These are phyloP conservation scores for Spatulosminthurus flaviceps DNA, from an alignment of 2,888 invertebrate species.

Conservation along the genomic window DNA sequence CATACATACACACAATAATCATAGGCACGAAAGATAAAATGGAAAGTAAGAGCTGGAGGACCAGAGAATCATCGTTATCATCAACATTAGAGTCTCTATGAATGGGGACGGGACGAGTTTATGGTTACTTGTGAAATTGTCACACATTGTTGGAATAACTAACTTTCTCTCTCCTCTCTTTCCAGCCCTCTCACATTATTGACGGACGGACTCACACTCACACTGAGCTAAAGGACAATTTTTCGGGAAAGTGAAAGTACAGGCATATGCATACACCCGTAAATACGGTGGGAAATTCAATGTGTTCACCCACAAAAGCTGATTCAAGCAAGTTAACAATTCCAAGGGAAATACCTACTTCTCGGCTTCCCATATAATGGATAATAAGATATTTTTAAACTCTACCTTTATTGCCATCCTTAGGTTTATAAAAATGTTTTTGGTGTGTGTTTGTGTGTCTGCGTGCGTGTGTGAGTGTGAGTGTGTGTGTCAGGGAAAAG, in stretches of 20 bases:
- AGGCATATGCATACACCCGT: not conserved
- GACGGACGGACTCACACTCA: not conserved
- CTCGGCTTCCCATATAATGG: slow-evolving; percentile 21
- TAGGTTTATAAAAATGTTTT: too few relatives aligned
- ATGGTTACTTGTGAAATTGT: not conserved
- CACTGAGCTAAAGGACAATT: not conserved
- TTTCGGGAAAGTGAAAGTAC: not conserved
- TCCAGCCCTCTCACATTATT: too few relatives aligned
- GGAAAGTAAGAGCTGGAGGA: not conserved
- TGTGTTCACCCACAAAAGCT: slow-evolving; percentile 32
- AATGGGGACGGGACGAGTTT: not conserved
- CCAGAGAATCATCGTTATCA: not conserved
- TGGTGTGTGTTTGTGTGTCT: too few relatives aligned
- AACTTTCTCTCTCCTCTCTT: not conserved
- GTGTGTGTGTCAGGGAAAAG: too few relatives aligned
- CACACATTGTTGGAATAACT: not conserved
- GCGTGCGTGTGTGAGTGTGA: too few relatives aligned
- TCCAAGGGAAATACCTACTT: slow-evolving; percentile 30
- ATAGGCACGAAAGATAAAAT: not conserved
- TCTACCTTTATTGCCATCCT: too few relatives aligned
- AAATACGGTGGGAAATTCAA: slow-evolving; percentile 32
- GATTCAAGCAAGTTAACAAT: slow-evolving; percentile 40
- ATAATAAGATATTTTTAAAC: not conserved
- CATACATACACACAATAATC: too few relatives aligned
- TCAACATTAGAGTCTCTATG: not conserved